Evolutionary conservation across 2,888 invertebrate species (phyloP).

Genomic region (Ctenicera cuprea): DNA sequence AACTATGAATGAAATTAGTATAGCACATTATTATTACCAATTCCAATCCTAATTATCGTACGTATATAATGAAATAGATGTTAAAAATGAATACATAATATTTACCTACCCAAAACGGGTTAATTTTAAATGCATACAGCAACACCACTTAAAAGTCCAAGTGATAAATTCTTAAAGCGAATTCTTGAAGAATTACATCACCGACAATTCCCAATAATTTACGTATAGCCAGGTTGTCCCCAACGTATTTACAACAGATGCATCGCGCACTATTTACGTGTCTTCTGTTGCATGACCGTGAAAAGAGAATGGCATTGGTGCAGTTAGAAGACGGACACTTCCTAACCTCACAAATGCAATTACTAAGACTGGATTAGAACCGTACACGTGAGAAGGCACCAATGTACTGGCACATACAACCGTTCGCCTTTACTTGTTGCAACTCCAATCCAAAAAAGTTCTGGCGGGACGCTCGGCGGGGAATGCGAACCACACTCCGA

Average conservation of each 20-base stretch:
- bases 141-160: constrained; percentile 35
- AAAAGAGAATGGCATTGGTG: constrained; percentile 47
- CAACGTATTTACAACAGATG: constrained; percentile 21
- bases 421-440: constrained; percentile 48
- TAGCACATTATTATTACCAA: no score
- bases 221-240: constrained; percentile 16
- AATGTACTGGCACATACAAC: constrained; percentile 48
- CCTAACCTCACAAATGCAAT: constrained; percentile 43
- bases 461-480: constrained; percentile 52
- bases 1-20: no score
- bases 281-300: constrained; percentile 38
- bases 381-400: constrained; percentile 49
- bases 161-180: constrained; percentile 20
- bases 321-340: constrained; percentile 44
- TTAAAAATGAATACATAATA: background rate
- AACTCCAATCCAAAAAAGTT: constrained; percentile 49
- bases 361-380: constrained; percentile 44
- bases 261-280: constrained; percentile 44
- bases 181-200: constrained; percentile 50
- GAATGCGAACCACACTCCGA: constrained; percentile 51
- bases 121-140: constrained; percentile 25
- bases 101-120: constrained; percentile 43
- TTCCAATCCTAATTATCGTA: no score
- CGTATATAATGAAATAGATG: no score
- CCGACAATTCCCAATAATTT: constrained; percentile 41